These are phyloP conservation scores for Eledone cirrhosa DNA, from an alignment of 2,888 invertebrate species.

Conservation along the genomic window DNA sequence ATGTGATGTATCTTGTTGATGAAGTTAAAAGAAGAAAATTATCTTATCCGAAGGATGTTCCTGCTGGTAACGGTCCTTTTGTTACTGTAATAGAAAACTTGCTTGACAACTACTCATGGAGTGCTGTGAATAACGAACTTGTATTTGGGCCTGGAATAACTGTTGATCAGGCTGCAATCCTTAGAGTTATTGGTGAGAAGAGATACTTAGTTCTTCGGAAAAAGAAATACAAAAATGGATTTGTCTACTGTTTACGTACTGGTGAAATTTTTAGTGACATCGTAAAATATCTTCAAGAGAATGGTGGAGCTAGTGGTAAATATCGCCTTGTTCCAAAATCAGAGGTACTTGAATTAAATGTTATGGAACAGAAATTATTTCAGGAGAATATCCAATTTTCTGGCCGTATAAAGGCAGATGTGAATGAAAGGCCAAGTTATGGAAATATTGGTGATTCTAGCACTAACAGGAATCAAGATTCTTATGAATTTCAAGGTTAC, in stretches of 20 bases:
- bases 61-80: background rate
- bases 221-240: background rate
- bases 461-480: too few species aligned
- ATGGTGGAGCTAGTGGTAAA: conserved; percentile 11
- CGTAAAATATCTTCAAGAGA: background rate
- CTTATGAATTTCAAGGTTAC: too few species aligned
- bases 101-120: background rate
- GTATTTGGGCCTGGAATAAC: conserved; percentile 16
- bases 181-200: background rate
- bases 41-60: background rate
- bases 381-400: background rate
- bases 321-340: background rate
- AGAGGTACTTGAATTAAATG: background rate
- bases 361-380: background rate
- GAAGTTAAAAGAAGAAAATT: conserved; percentile 9
- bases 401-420: too few species aligned
- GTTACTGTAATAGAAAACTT: conserved; percentile 1
- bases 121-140: background rate
- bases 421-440: too few species aligned
- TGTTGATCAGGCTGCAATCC: background rate
- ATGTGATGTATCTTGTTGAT: background rate
- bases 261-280: background rate
- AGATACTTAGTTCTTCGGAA: background rate
- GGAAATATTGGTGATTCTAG: too few species aligned
- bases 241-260: background rate